Evolutionary conservation across 1,140 invertebrate species (phyloP).

Genomic region (Thaumatotibia leucotreta): DNA sequence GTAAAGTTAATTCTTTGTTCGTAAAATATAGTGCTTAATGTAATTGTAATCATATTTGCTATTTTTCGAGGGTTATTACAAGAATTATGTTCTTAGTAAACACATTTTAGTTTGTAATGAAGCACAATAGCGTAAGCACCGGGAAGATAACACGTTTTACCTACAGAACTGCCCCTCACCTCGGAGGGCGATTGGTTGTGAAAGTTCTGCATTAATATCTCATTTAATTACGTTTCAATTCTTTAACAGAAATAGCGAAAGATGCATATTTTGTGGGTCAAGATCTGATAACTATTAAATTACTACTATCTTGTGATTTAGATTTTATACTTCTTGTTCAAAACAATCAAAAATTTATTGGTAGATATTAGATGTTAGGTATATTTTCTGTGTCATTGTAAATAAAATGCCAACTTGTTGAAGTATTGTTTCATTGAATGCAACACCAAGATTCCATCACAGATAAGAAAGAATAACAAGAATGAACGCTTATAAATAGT

Average conservation of each 20-base stretch:
- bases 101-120: conserved; percentile 49
- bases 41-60: conserved; percentile 53
- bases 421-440: conserved; percentile 55
- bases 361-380: conserved; percentile 74
- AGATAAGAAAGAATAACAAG: neutral
- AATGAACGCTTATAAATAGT: neutral
- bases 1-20: conserved; percentile 37
- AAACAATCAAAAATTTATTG: conserved; percentile 73
- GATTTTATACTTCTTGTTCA: conserved; percentile 76
- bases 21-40: conserved; percentile 38
- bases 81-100: conserved; percentile 39
- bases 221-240: conserved; percentile 31
- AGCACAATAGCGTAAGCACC: conserved; percentile 66
- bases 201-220: conserved; percentile 18
- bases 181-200: conserved; percentile 40
- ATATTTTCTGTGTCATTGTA: conserved; percentile 77
- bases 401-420: conserved; percentile 78
- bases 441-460: conserved; percentile 20
- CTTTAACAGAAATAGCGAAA: conserved; percentile 22
- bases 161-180: conserved; percentile 21
- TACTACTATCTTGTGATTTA: conserved; percentile 72
- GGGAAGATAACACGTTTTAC: conserved; percentile 30
- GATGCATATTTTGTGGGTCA: conserved; percentile 27
- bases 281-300: conserved; percentile 66
- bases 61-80: conserved; percentile 65